These are phyloP conservation scores for Drosophila hydei DNA, from an alignment of 1,140 invertebrate genomes.

Conservation along the genomic window DNA sequence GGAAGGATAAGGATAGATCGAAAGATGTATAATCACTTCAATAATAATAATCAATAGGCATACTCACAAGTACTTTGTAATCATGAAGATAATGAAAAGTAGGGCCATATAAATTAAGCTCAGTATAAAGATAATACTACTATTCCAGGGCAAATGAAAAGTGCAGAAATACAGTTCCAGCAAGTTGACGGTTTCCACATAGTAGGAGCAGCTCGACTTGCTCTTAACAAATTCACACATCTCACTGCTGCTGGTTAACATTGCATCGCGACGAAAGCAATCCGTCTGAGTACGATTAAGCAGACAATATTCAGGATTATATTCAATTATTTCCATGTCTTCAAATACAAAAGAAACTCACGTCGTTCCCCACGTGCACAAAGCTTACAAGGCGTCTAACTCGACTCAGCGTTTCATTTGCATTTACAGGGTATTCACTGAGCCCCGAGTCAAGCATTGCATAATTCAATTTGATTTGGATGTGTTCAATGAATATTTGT, in stretches of 20 bases:
- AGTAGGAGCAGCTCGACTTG: slow-evolving; percentile 12
- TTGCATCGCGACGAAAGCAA: slow-evolving; percentile 1
- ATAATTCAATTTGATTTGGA: no score
- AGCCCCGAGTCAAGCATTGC: not conserved
- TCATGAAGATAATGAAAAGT: slow-evolving; percentile 7
- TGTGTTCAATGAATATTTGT: no score
- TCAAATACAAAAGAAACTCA: not conserved
- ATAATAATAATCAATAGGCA: no score
- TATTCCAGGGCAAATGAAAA: not conserved
- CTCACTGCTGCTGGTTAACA: not conserved
- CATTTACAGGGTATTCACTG: not conserved
- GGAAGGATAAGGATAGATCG: no score
- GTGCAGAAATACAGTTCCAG: slow-evolving; percentile 36
- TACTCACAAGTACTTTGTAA: slow-evolving; percentile 62
- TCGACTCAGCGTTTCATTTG: not conserved
- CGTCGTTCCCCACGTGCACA: not conserved
- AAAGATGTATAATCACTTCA: no score
- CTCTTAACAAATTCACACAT: slow-evolving; percentile 17
- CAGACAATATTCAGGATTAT: no score
- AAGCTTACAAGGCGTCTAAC: not conserved
- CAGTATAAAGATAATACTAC: not conserved
- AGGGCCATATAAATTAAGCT: not conserved
- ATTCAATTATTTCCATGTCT: no score
- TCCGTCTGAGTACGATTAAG: not conserved
- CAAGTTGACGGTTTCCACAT: slow-evolving; percentile 35